Conservation (phyloP, 2,888 invertebrate genomes). For the Thelaira solivaga region DNA sequence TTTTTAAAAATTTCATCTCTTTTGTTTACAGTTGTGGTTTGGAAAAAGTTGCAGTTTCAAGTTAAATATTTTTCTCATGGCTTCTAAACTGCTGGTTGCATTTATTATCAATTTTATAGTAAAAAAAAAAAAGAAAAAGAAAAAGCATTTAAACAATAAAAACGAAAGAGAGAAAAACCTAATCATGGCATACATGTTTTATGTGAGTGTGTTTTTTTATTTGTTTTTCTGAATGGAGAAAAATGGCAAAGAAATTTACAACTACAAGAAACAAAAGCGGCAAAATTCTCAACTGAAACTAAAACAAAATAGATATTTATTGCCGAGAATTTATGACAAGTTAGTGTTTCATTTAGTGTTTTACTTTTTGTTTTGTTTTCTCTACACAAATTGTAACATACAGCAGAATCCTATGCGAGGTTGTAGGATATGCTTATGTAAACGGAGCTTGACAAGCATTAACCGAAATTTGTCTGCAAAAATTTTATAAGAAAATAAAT, state of each 20-base stretch:
- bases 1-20: constrained; percentile 21
- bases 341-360: constrained; percentile 41
- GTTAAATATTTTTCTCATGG: not conserved
- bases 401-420: no score
- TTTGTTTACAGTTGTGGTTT: constrained; percentile 33
- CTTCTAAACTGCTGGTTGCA: constrained; percentile 29
- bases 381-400: no score
- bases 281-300: constrained; percentile 53
- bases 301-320: constrained; percentile 74
- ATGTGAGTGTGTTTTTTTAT: constrained; percentile 13
- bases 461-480: constrained; percentile 22
- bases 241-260: constrained; percentile 12
- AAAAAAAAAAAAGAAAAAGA: constrained; percentile 11
- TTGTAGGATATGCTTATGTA: no score
- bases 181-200: constrained; percentile 44
- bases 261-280: constrained; percentile 44
- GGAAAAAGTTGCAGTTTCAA: constrained; percentile 37
- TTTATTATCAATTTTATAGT: constrained; percentile 14
- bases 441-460: not conserved
- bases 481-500: constrained; percentile 6
- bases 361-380: constrained; percentile 3
- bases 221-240: constrained; percentile 11
- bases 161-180: constrained; percentile 11
- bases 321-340: constrained; percentile 73
- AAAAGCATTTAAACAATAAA: constrained; percentile 34